Base-by-base conservation (phyloP, 2,113 vertebrate species). In the Colius striatus region DNA sequence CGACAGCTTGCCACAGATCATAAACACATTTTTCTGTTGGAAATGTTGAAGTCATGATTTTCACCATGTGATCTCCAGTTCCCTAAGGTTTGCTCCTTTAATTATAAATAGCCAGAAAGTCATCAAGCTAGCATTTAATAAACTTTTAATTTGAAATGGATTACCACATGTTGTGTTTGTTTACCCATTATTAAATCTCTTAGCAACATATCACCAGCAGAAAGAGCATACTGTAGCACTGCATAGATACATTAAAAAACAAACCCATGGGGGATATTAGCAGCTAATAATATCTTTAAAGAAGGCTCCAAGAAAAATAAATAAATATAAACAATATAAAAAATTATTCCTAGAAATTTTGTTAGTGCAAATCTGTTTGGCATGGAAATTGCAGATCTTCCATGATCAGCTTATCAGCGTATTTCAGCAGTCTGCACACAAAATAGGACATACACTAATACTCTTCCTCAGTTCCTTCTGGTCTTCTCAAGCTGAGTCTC, bases 91-190 rank as follows among this genome's bases (percentile, higher is more conserved):
- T 89, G 67, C 87, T 98, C 83, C 96, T 98, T 98, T 98, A 98
- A 97, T 97, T 98, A 97, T 97, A 98, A 98, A 98, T 98, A 98
- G 96, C 96, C 97, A 98, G 97, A 98, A 98, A 98, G 96, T 97
- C 97, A 98, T 98, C 98, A 98, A 98, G 97, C 94, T 96, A 97
- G 96, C 94, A 32, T 98, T 98, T 98, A 98, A 98, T 98, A 98
- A 98, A 98, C 97, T 98, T 98, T 98, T 98, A 98, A 98, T 98
- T 98, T 98, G 97, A 98, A 98, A 98, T 97, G 98, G 97, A 98
- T 98, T 98, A 98, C 97, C 98, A 98, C 98, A 98, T 98, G 97
- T 98, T 98, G 98, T 98, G 98, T 98, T 98, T 98, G 98, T 98
- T 98, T 98, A 98, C 97, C 95, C 97, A 97, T 98, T 98, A 98